phyloP scores from a whole-genome alignment of 2,888 invertebrate species.

The Lordiphosa andalusiaca region DNA sequence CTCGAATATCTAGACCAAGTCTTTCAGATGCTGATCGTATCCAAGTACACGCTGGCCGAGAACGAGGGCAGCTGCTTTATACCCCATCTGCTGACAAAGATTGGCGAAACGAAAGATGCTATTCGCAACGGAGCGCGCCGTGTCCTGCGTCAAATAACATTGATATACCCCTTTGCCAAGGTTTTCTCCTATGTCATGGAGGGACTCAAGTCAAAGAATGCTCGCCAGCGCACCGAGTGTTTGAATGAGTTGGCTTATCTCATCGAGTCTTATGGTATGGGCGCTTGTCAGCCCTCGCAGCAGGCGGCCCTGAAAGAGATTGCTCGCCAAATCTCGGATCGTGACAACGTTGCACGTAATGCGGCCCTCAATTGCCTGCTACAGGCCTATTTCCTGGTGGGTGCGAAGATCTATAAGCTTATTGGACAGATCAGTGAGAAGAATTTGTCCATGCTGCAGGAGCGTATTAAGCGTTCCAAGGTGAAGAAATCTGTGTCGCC shows the following conservation, averaged over 20 bases:
- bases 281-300: slow-evolving; percentile 90
- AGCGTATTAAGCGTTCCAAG: too few species aligned
- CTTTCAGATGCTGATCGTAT: slow-evolving; percentile 89
- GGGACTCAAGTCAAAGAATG: slow-evolving; percentile 97
- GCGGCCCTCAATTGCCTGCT: slow-evolving; percentile 97
- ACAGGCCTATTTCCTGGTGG: slow-evolving; percentile 92
- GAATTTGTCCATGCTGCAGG: too few species aligned
- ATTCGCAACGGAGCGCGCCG: slow-evolving; percentile 94
- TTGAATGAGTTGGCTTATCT: slow-evolving; percentile 93
- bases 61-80: slow-evolving; percentile 95
- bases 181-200: slow-evolving; percentile 95
- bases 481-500: too few species aligned
- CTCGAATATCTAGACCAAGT: slow-evolving; percentile 93
- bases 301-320: slow-evolving; percentile 90
- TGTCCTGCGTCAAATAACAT: slow-evolving; percentile 90
- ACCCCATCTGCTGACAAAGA: slow-evolving; percentile 96
- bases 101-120: slow-evolving; percentile 97
- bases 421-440: slow-evolving; percentile 85
- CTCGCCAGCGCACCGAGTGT: slow-evolving; percentile 97
- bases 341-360: slow-evolving; percentile 97
- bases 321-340: slow-evolving; percentile 96
- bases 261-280: slow-evolving; percentile 91
- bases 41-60: slow-evolving; percentile 92
- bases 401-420: slow-evolving; percentile 93
- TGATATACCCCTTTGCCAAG: slow-evolving; percentile 93